Base-by-base conservation (phyloP, 2,113 vertebrate genomes). In the Columbina picui region DNA sequence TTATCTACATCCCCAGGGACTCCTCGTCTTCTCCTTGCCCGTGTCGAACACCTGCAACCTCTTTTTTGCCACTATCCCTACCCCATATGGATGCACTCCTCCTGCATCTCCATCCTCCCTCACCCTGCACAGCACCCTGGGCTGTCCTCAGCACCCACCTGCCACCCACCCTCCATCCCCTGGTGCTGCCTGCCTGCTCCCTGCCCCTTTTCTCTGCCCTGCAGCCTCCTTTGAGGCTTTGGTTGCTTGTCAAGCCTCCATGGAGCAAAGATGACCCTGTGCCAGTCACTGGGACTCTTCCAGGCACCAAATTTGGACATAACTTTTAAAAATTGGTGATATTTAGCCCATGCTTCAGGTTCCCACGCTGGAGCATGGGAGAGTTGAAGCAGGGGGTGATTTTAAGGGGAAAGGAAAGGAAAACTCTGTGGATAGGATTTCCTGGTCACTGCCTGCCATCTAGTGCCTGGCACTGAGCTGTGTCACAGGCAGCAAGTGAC, bases 401-500 rank as follows among this genome's bases (percentile, higher is more conserved):
- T 83, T 86, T 87, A 56, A 73, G 52, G 52, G 56, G 34, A 91
- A 92, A 80, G 23, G 70, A 63, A 93, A 90, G 68, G 26, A 26
- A 76, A 84, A 27, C 30, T 36, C 59, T 56, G 74, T 2, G 4
- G 53, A 19, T 14, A 49, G 52, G 53, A 94, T 95, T 96, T 93
- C 61, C 77, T 91, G 85, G 90, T 93, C 94, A 32, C 60, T 89
- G 70, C 67, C 96, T 97, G 97, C 97, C 97, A 97, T 53, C 97
- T 97, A 89, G 96, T 89, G 97, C 95, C 56, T 9, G 55, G 36
- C 49, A 3, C 3, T 1, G 2, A 9, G 30, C 41, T 70, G 39
- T 73, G 63, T 69, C 63, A 85, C 1, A 0, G 36, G 64, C 82
- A 85, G 53, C 49, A 23, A 59, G 43, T 3, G 12, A 57, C 64